Base-by-base conservation (phyloP, 1,140 invertebrate genomes). In the Pseudoatta argentina region DNA sequence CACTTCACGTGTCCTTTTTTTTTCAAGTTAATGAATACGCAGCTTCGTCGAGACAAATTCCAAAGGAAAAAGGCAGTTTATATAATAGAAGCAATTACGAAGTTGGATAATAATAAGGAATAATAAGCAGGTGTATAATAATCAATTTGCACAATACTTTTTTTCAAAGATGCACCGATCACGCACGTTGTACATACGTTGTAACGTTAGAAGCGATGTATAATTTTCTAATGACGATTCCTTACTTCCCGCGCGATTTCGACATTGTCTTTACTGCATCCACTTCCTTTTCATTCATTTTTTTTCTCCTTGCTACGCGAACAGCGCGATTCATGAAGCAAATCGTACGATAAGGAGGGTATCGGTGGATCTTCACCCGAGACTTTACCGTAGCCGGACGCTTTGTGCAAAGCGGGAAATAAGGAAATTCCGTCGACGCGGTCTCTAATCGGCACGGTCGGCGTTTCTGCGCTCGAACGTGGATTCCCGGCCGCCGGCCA, bases 381-480 rank as follows among this genome's bases (percentile, higher is more conserved):
- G n/a, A 59, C 67, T 24, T 16, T 21, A 61, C 21, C 59, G 48
- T 59, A 44, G 76, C 34, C 66, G 66, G 53, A 30, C 66, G 66
- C 67, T 72, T 59, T 61, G 79, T 51, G 64, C 34, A 21, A 76
- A 63, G 39, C 48, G 55, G 61, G 87, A 89, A 89, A 88, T 55
- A 67, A 72, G 83, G 57, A 89, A 89, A 89, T 77, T 82, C 69
- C 57, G 34, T 78, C 63, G 63, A 30, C 63, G 48, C 73, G 86
- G 63, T 85, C 76, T 86, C 21, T 66, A 67, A 87, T 87, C 87
- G 67, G 71, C 77, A 51, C 76, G 61, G 44, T 18, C 55, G 59
- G 72, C 18, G 69, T 72, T 81, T 79, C 87, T 72, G 71, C 89
- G 88, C 89, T 87, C 88, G 72, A 78, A 85, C 82, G 83, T 85